These are phyloP conservation scores for Eulemur albifrons DNA, from an alignment of 2,797 vertebrate genomes.

Conservation along the genomic window DNA sequence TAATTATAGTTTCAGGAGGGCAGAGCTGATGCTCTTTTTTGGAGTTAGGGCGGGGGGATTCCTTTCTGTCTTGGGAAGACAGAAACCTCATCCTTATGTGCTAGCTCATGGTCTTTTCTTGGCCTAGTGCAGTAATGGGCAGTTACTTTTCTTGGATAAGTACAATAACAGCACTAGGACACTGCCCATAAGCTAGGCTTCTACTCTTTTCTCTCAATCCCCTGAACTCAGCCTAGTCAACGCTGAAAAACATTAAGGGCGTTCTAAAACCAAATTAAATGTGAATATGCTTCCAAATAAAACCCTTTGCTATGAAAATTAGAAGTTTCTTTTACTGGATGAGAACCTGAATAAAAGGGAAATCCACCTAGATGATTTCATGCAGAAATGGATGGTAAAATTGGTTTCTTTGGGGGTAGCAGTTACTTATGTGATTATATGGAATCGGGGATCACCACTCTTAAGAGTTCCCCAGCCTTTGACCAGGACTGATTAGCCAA, in stretches of 20 bases:
- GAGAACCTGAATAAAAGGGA: not conserved
- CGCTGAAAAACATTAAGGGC: not conserved
- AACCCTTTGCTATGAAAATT: constrained; percentile 20
- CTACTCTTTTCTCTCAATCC: not conserved
- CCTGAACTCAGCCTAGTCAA: not conserved
- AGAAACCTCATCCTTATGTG: not conserved
- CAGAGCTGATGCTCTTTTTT: not conserved
- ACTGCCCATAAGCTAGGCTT: not conserved
- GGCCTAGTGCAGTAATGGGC: not conserved
- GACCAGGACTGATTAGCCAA: not conserved
- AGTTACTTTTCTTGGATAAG: not conserved
- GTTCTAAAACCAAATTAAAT: constrained; percentile 32
- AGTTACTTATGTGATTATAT: not conserved
- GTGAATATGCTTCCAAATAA: constrained; percentile 9
- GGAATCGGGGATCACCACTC: not conserved
- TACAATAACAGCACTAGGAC: not conserved
- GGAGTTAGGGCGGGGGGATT: not conserved
- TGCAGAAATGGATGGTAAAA: not conserved
- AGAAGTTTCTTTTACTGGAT: not conserved
- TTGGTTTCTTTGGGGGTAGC: not conserved
- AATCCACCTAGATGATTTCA: not conserved
- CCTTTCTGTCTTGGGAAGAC: not conserved
- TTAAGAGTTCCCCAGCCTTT: not conserved
- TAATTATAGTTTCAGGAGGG: not conserved
- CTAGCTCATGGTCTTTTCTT: not conserved